These are phyloP conservation scores for Tribolium madens DNA, from an alignment of 1,140 invertebrate genomes.

Conservation along the genomic window DNA sequence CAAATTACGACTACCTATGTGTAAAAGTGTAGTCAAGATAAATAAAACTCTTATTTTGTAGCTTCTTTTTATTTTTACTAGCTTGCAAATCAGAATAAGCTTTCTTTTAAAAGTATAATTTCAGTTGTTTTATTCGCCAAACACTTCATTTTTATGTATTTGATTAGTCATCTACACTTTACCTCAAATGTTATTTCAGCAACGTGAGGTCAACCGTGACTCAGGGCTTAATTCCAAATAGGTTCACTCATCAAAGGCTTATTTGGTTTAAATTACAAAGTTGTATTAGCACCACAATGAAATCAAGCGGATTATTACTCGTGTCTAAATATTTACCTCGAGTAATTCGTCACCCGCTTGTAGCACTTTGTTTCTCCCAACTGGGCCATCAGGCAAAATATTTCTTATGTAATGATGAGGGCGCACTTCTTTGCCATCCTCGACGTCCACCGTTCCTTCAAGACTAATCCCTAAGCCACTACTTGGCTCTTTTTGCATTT, in stretches of 20 bases:
- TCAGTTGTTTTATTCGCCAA: neutral
- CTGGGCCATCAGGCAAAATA: constrained; percentile 85
- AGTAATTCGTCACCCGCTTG: constrained; percentile 75
- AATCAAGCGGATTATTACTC: neutral
- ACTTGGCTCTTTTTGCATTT: constrained; percentile 76
- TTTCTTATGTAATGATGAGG: constrained; percentile 86
- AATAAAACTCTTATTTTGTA: too few relatives aligned
- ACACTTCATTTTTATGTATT: neutral
- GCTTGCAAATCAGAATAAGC: too few relatives aligned
- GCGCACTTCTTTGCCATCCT: constrained; percentile 80
- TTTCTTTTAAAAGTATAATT: too few relatives aligned
- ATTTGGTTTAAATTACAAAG: constrained; percentile 7
- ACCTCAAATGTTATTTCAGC: neutral
- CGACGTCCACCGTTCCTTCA: constrained; percentile 88
- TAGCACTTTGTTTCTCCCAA: constrained; percentile 76
- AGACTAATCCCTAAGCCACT: constrained; percentile 88
- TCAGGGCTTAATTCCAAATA: neutral
- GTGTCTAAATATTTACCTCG: constrained; percentile 67
- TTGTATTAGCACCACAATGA: neutral
- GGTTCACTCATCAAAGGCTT: neutral
- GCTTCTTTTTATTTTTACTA: too few relatives aligned
- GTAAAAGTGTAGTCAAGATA: too few relatives aligned
- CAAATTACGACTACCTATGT: too few relatives aligned
- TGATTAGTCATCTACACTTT: neutral
- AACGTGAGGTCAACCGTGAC: neutral